Evolutionary conservation across 2,888 invertebrate species (phyloP), one percentile per base, ranked within the genome.

Genomic region (Andrena bucephala): DNA sequence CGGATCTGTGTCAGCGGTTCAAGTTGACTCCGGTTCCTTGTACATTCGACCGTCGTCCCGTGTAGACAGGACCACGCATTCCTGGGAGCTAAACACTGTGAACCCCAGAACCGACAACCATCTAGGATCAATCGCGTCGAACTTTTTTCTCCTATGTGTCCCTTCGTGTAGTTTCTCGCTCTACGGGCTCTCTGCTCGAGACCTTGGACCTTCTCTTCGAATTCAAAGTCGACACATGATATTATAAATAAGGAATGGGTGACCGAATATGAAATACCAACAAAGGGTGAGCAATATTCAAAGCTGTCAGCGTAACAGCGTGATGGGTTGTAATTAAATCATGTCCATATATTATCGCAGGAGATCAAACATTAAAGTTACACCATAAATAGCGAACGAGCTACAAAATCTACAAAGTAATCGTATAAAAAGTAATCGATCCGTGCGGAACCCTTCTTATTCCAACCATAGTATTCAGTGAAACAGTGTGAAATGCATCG

Each of bases 301-400:
- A 57, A 57, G 10, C 24, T 57, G 8, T 57, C 24, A 10, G 24
- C 31, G 29, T 29, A 68, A 48, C 20, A 16, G 10, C 36, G 72
- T 48, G 33, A 48, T 31, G n/a, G 1, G 13, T 10, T 31, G n/a
- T 59, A 65, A 70, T 70, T 68, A 59, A 48, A 57, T 76, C 27
- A 48, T 63, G 10, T 75, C 42, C 33, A 42, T 77, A 31, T 77
- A 81, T 83, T 81, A 69, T 42, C 66, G 31, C 57, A 31, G 54
- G 81, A 86, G 73, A 84, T 87, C 77, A 72, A 10, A 73, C 10
- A 63, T 66, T 57, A 48, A 71, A 33, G 29, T 80, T 54, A 60
- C 73, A 63, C 10, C 3, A 54, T 54, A 60, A 68, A 69, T 42
- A 70, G 24, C 65, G 16, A 59, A 2, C 27, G 4, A 24, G 67